Evolutionary conservation across 2,888 invertebrate genomes (phyloP).

Genomic region (Rotaria magnacalcarata): DNA sequence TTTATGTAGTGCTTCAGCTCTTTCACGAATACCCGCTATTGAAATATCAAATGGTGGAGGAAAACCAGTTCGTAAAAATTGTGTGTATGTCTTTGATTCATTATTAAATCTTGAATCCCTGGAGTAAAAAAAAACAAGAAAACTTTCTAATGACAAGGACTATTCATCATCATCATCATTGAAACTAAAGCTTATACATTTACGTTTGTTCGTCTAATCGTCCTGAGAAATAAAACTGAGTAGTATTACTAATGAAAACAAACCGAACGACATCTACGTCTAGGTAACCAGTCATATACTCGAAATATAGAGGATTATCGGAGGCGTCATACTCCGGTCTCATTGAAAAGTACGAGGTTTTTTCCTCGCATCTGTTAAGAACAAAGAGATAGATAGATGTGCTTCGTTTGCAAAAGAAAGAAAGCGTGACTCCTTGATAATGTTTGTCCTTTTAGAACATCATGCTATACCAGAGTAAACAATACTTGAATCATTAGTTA

Average conservation of each 20-base stretch:
- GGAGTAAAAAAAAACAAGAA: neutral
- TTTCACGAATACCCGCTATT: neutral
- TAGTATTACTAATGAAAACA: neutral
- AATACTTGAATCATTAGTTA: neutral
- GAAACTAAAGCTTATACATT: neutral
- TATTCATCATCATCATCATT: constrained; percentile 20
- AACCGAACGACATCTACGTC: neutral
- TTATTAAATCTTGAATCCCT: neutral
- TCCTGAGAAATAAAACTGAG: neutral
- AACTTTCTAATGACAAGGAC: neutral
- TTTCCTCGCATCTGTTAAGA: no score
- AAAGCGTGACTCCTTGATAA: no score
- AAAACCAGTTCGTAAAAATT: neutral
- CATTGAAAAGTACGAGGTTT: no score
- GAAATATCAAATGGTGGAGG: neutral
- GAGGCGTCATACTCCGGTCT: no score
- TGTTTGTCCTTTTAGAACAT: no score
- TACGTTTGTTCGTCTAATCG: neutral
- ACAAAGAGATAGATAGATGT: no score
- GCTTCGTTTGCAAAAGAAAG: no score
- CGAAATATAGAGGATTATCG: neutral
- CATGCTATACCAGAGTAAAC: neutral
- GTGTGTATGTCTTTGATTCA: neutral
- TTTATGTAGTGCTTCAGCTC: neutral
- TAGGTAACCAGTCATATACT: neutral